phyloP scores from a whole-genome alignment of 37 sponge, comb jelly and placozoan genomes.

The Theonella swinhoei region DNA sequence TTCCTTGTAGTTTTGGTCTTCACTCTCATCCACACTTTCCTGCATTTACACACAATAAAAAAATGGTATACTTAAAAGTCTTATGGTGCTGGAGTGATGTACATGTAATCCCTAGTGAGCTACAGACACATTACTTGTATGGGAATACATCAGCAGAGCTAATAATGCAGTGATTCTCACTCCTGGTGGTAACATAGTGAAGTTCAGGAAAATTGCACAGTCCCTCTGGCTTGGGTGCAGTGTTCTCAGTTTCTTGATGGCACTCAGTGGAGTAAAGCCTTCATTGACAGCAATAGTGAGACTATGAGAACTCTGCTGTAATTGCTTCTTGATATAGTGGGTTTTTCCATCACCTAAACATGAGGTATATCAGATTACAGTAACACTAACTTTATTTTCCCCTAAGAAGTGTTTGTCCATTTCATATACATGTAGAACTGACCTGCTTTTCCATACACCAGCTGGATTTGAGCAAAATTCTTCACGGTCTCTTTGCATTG shows the following conservation, averaged over 20 bases:
- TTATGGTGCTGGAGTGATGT: no score
- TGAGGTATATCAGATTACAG: not conserved
- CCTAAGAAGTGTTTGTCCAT: not conserved
- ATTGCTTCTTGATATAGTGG: conserved; percentile 81
- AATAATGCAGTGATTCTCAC: no score
- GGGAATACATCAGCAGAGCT: no score
- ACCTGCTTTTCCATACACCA: conserved; percentile 79
- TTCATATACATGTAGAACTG: conserved; percentile 4
- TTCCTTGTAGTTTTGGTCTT: conserved; percentile 35
- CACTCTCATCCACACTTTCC: conserved; percentile 58
- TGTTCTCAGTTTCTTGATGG: conserved; percentile 71
- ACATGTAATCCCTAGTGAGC: no score
- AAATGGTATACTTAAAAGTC: not conserved
- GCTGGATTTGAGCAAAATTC: conserved; percentile 52
- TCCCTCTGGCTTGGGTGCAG: conserved; percentile 43
- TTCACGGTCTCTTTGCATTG: not conserved
- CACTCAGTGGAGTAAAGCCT: conserved; percentile 71
- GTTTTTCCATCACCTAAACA: conserved; percentile 88
- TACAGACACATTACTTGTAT: not conserved
- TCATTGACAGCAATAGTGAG: conserved; percentile 84
- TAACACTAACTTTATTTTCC: not conserved
- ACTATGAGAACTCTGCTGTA: conserved; percentile 11
- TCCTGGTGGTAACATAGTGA: conserved; percentile 83
- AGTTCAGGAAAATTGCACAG: conserved; percentile 85
- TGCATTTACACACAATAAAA: not conserved